Percentiles rank a stretch among this genome's conserved stretches.
Evolutionary conservation across 2,113 vertebrate genomes (phyloP).

Genomic region (Tricholaema leucomelas): DNA sequence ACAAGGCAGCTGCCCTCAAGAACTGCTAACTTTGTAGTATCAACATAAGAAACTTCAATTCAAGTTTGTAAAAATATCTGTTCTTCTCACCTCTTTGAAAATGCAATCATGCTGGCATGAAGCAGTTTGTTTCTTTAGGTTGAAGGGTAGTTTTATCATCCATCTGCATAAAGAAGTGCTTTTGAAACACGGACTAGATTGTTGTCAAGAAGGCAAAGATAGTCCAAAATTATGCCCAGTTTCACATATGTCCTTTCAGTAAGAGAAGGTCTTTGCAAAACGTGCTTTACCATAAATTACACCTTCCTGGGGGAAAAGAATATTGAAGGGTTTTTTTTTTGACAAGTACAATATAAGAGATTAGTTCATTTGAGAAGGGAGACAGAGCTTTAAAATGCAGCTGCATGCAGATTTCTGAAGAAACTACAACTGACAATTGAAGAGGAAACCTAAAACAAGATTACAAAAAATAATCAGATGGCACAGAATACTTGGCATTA

Average conservation of each 20-base stretch:
- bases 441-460: conserved; percentile 60
- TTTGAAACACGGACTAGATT: conserved; percentile 70
- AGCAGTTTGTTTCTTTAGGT: conserved; percentile 25
- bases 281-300: background rate
- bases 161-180: conserved; percentile 68
- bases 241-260: conserved; percentile 80
- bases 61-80: background rate
- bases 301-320: background rate
- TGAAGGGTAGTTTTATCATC: conserved; percentile 64
- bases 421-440: conserved; percentile 54
- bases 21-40: background rate
- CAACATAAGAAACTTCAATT: background rate
- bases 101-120: background rate
- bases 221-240: conserved; percentile 74
- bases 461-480: conserved; percentile 57
- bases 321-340: background rate
- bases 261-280: conserved; percentile 63
- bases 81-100: background rate
- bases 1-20: background rate
- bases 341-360: background rate
- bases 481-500: conserved; percentile 57
- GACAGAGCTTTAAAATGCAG: conserved; percentile 36
- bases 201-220: conserved; percentile 72
- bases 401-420: conserved; percentile 47
- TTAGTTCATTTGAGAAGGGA: conserved; percentile 29